A percentile compares a stretch with the other conserved stretches of the same genome.
Evolutionary conservation across 2,113 vertebrate genomes (phyloP).

Genomic region (Microtus oregoni): DNA sequence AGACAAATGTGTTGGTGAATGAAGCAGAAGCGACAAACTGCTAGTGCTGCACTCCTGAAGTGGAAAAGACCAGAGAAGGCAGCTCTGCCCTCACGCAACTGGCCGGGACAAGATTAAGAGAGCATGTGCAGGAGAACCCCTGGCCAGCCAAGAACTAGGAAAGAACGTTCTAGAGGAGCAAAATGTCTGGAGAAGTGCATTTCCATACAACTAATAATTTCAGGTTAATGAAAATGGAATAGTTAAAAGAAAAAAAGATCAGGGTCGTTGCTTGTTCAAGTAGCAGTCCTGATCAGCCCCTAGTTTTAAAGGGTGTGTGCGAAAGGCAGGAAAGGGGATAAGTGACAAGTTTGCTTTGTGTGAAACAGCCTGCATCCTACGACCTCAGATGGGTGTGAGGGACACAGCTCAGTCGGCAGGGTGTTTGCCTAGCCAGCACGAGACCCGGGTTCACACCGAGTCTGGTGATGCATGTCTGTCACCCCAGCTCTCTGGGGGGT

Average conservation of each 20-base stretch:
- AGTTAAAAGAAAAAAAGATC: background rate
- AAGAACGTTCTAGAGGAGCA: background rate
- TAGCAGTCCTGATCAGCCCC: too few species aligned
- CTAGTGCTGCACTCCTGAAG: background rate
- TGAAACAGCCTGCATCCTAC: background rate
- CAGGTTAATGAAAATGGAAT: background rate
- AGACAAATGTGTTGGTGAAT: constrained; percentile 64
- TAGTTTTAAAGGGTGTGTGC: background rate
- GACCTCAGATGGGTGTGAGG: background rate
- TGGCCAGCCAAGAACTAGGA: background rate
- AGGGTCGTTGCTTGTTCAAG: background rate
- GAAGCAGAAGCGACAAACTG: constrained; percentile 63
- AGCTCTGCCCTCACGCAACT: background rate
- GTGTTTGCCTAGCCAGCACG: background rate
- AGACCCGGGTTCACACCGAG: background rate
- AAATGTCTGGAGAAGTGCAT: constrained; percentile 1
- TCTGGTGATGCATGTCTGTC: background rate
- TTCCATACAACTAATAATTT: background rate
- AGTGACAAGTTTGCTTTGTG: background rate
- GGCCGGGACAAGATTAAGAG: background rate
- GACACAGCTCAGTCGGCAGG: background rate
- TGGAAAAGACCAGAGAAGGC: constrained; percentile 21
- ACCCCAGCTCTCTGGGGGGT: background rate
- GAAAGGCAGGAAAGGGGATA: background rate
- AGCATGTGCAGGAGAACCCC: background rate